Evolutionary conservation across 2,888 invertebrate genomes (phyloP).

Genomic region (Athetis lepigone): DNA sequence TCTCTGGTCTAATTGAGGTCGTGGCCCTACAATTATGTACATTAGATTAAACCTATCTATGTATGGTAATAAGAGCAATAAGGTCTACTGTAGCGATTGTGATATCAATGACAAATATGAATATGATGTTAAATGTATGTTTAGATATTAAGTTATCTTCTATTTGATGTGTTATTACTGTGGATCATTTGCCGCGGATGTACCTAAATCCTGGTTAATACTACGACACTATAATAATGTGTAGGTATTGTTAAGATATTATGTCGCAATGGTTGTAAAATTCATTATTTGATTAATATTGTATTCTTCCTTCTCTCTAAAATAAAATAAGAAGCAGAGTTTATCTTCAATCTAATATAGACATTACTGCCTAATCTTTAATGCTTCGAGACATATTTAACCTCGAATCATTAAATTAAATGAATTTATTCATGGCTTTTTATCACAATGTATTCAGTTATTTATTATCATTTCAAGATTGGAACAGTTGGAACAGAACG

Average conservation of each 20-base stretch:
- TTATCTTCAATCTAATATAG: background rate
- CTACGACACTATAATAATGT: background rate
- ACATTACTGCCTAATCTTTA: background rate
- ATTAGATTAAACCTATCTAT: slow-evolving; percentile 65
- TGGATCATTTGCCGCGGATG: slow-evolving; percentile 36
- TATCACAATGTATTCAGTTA: slow-evolving; percentile 14
- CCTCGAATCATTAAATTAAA: slow-evolving; percentile 17
- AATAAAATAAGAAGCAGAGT: background rate
- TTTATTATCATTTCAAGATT: slow-evolving; percentile 16
- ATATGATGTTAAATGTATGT: slow-evolving; percentile 39
- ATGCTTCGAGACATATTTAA: slow-evolving; percentile 4
- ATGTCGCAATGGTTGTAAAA: background rate
- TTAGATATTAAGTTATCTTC: slow-evolving; percentile 34
- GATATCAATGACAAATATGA: slow-evolving; percentile 53
- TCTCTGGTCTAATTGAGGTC: slow-evolving; percentile 81
- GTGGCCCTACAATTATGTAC: slow-evolving; percentile 76
- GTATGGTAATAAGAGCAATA: slow-evolving; percentile 51
- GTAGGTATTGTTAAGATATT: background rate
- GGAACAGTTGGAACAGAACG: slow-evolving; percentile 22
- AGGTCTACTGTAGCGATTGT: slow-evolving; percentile 43
- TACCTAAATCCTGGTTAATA: slow-evolving; percentile 13
- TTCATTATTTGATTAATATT: slow-evolving; percentile 6
- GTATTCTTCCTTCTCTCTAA: slow-evolving; percentile 1
- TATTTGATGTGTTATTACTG: slow-evolving; percentile 37
- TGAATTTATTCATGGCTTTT: slow-evolving; percentile 11